Conservation (phyloP, 2,113 vertebrate genomes). For the Cochlearius cochlearius region DNA sequence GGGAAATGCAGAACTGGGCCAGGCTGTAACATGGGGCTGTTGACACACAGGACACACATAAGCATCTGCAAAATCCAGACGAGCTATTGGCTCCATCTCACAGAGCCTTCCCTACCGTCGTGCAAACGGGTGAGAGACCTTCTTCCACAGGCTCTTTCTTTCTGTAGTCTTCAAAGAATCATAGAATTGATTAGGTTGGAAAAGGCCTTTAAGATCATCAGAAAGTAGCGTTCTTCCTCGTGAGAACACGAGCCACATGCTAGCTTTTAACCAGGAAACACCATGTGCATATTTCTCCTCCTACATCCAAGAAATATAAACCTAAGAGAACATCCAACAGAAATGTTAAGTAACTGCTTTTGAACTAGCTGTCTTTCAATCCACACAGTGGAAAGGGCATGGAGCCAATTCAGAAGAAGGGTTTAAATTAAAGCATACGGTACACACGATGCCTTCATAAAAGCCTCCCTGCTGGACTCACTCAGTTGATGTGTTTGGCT, state of each 20-base stretch:
- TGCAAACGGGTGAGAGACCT: background rate
- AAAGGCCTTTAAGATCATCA: too few relatives aligned
- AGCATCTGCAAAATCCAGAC: background rate
- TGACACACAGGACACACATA: rapidly evolving
- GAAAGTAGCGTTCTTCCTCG: background rate
- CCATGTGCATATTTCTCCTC: background rate
- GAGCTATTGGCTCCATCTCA: background rate
- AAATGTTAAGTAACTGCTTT: background rate
- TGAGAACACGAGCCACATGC: background rate
- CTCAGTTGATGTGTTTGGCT: background rate
- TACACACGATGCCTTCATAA: background rate
- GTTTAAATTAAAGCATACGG: background rate
- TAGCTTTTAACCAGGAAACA: background rate
- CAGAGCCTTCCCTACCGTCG: too few relatives aligned
- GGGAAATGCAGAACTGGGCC: background rate
- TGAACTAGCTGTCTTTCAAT: background rate
- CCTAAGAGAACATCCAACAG: background rate
- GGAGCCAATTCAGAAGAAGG: background rate
- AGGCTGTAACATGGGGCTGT: rapidly evolving
- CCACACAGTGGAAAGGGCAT: background rate
- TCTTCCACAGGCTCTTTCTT: background rate
- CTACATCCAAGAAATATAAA: background rate
- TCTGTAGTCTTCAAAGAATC: background rate
- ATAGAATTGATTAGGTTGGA: too few relatives aligned
- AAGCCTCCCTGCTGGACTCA: background rate